A percentile compares a stretch with the other conserved stretches of the same genome.
Evolutionary conservation across 2,888 invertebrate genomes (phyloP).

Genomic region (Falcaria lacertinaria): DNA sequence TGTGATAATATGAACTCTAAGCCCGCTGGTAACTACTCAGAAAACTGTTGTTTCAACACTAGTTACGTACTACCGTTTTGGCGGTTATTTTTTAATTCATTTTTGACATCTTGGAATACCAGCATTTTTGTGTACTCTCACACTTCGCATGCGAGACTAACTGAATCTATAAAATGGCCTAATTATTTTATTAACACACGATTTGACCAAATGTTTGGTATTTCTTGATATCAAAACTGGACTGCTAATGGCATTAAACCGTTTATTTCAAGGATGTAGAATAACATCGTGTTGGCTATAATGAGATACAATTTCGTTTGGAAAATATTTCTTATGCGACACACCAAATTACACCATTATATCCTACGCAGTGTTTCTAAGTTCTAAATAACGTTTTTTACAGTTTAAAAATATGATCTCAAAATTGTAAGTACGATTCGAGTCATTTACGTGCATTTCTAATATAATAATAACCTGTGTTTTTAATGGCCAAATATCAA

Average conservation of each 20-base stretch:
- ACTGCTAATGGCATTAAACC: conserved; percentile 1
- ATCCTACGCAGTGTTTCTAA: not conserved
- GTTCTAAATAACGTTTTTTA: not conserved
- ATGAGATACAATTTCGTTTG: not conserved
- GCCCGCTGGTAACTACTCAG: conserved; percentile 35
- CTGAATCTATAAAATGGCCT: conserved; percentile 26
- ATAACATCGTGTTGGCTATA: not conserved
- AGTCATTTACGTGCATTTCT: conserved; percentile 64
- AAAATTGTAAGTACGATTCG: conserved; percentile 63
- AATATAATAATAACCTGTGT: conserved; percentile 23
- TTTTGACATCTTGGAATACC: conserved; percentile 44
- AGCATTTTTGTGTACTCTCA: conserved; percentile 43
- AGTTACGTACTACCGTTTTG: conserved; percentile 27
- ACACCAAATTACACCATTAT: not conserved
- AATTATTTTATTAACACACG: conserved; percentile 24
- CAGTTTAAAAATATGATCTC: conserved; percentile 52
- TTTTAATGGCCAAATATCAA: conserved; percentile 35
- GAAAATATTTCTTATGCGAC: not conserved
- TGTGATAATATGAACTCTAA: conserved; percentile 47
- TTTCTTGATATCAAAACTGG: conserved; percentile 27
- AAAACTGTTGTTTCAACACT: conserved; percentile 17
- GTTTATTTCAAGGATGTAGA: not conserved
- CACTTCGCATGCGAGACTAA: conserved; percentile 2
- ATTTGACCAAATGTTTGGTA: conserved; percentile 51
- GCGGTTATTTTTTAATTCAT: conserved; percentile 34